Evolutionary conservation across 1,140 invertebrate species (phyloP).

Genomic region (Papilio xuthus): DNA sequence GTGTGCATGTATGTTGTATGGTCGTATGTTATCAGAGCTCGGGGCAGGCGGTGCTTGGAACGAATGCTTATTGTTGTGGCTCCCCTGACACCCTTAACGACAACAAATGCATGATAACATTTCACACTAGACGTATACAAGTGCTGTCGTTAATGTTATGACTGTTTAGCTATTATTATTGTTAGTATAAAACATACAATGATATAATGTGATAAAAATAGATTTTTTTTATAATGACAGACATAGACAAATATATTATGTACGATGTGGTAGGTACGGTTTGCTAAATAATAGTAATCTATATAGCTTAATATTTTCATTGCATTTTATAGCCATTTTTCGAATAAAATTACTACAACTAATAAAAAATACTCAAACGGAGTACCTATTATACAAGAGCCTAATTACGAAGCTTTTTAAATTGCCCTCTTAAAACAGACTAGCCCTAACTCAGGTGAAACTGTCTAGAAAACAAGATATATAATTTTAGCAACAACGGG

Average conservation of each 20-base stretch:
- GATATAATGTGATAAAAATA: neutral
- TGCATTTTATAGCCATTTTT: too few relatives aligned
- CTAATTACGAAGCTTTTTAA: neutral
- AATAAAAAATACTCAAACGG: too few relatives aligned
- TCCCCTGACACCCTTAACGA: constrained; percentile 20
- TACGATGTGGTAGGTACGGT: too few relatives aligned
- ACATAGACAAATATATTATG: too few relatives aligned
- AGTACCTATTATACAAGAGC: neutral
- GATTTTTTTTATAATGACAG: neutral
- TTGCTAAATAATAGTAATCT: too few relatives aligned
- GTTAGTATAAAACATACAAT: neutral
- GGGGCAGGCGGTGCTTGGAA: constrained; percentile 1
- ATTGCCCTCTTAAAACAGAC: neutral
- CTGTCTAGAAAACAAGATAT: neutral
- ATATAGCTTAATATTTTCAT: too few relatives aligned
- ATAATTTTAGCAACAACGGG: neutral
- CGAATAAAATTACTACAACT: too few relatives aligned
- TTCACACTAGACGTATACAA: constrained; percentile 10
- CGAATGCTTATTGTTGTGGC: constrained; percentile 9
- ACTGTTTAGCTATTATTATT: constrained; percentile 7
- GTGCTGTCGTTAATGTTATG: neutral
- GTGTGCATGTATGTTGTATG: neutral
- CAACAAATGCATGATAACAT: neutral
- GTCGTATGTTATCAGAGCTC: constrained; percentile 13
- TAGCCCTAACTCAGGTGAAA: neutral